Conservation (phyloP, 2,888 invertebrate species). For the Lathronympha strigana region DNA sequence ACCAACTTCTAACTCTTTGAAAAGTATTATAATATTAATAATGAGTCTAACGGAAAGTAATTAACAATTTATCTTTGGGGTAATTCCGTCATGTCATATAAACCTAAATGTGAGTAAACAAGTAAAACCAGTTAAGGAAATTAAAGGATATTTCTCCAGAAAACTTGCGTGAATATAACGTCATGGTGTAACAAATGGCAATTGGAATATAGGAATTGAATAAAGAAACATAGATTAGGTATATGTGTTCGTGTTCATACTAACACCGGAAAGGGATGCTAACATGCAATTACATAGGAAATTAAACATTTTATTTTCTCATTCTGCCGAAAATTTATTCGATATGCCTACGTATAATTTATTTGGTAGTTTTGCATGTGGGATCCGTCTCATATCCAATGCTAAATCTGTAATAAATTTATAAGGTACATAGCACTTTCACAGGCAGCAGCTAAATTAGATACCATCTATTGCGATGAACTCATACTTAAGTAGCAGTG, state of each 20-base stretch:
- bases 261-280: background rate
- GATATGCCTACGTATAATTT: background rate
- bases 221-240: background rate
- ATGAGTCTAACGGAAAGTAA: too few species aligned
- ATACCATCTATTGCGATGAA: too few species aligned
- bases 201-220: background rate
- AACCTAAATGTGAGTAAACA: background rate
- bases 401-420: too few species aligned
- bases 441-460: too few species aligned
- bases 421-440: too few species aligned
- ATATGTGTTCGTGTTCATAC: background rate
- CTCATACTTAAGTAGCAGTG: too few species aligned
- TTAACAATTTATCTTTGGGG: background rate
- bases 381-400: too few species aligned
- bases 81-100: background rate
- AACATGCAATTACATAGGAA: background rate
- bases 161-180: conserved; percentile 1
- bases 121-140: background rate
- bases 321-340: background rate
- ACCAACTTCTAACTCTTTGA: too few species aligned
- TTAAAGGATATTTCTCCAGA: background rate
- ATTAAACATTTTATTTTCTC: background rate
- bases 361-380: too few species aligned
- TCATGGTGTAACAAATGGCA: background rate
- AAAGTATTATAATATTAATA: too few species aligned